These are phyloP conservation scores for Eonycteris spelaea DNA, from an alignment of 2,113 vertebrate species.

Conservation along the genomic window DNA sequence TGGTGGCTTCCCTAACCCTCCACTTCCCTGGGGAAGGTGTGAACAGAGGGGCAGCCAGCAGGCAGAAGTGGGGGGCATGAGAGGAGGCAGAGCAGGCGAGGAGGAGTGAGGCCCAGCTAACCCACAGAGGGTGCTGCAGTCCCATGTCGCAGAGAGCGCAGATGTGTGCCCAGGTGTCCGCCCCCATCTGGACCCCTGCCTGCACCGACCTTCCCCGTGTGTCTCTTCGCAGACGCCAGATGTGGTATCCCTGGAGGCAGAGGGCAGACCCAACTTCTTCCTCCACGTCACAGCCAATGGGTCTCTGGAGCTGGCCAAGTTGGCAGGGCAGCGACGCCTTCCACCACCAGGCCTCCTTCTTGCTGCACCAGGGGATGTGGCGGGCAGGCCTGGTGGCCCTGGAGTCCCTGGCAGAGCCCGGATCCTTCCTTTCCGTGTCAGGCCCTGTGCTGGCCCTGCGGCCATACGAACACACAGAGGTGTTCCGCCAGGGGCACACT, in stretches of 20 bases:
- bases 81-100: no score
- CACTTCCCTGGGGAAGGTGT: neutral
- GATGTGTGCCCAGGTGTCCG: accelerated
- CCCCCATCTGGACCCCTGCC: neutral
- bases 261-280: slow-evolving; percentile 94
- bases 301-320: slow-evolving; percentile 88
- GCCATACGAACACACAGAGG: slow-evolving; percentile 88
- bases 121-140: accelerated
- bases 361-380: slow-evolving; percentile 91
- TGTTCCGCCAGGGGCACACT: slow-evolving; percentile 89
- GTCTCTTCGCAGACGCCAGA: slow-evolving; percentile 86
- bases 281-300: slow-evolving; percentile 82
- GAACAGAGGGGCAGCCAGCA: no score
- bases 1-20: neutral
- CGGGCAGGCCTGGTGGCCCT: slow-evolving; percentile 89
- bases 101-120: neutral
- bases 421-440: slow-evolving; percentile 88
- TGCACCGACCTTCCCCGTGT: neutral
- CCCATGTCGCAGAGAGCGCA: neutral
- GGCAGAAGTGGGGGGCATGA: neutral
- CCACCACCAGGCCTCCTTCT: slow-evolving; percentile 90
- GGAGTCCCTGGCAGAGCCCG: slow-evolving; percentile 90
- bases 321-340: slow-evolving; percentile 87
- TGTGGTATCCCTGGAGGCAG: slow-evolving; percentile 91
- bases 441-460: slow-evolving; percentile 79